These are phyloP conservation scores for Sebastolobus altivelis DNA, from an alignment of 2,797 vertebrate genomes.

Conservation along the genomic window DNA sequence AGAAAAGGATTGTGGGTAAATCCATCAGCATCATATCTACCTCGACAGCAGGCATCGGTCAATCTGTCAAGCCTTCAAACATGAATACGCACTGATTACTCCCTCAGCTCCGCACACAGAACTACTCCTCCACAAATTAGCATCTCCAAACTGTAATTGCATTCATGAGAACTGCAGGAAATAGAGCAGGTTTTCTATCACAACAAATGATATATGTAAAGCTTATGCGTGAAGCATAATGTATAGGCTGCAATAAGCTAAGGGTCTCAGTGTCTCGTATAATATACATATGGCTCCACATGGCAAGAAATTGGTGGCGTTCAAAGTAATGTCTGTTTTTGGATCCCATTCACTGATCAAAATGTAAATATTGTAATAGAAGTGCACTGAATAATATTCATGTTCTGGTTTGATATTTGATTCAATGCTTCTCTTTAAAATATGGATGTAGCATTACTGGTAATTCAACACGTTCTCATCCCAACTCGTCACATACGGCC, in stretches of 20 bases:
- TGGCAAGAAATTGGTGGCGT: not conserved
- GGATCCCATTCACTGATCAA: not conserved
- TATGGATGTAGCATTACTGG: not conserved
- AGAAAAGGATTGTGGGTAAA: constrained; percentile 81
- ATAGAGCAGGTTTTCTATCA: constrained; percentile 55
- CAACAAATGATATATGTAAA: constrained; percentile 54
- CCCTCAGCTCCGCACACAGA: constrained; percentile 59
- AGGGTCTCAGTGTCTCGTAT: not conserved
- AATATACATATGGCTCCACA: not conserved
- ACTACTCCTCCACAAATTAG: constrained; percentile 74
- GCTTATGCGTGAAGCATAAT: constrained; percentile 23
- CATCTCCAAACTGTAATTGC: constrained; percentile 75
- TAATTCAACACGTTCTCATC: too few relatives aligned
- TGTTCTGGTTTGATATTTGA: not conserved
- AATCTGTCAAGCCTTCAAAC: constrained; percentile 78
- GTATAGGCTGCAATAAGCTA: constrained; percentile 37
- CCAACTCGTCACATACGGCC: too few relatives aligned
- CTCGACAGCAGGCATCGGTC: constrained; percentile 77
- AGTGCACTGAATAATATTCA: constrained; percentile 4
- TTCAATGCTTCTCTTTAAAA: constrained; percentile 28
- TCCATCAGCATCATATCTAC: constrained; percentile 79
- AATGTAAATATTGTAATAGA: constrained; percentile 23
- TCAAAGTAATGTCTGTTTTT: constrained; percentile 3
- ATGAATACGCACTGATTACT: constrained; percentile 83
- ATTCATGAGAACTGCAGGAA: constrained; percentile 67